Conservation (phyloP, 2,797 vertebrate species). For the Enteromius viviparus region DNA sequence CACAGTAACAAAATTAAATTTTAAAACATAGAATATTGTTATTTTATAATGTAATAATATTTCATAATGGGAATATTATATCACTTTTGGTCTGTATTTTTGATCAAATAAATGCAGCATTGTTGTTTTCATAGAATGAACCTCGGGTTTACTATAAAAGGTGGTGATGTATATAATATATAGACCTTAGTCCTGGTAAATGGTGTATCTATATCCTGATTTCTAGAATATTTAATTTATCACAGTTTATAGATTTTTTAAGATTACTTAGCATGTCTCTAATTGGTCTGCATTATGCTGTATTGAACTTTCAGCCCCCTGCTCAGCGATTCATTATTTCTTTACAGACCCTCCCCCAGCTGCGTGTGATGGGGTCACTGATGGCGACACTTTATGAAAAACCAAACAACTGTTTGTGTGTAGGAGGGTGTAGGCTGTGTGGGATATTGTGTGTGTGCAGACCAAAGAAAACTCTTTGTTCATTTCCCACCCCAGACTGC, state of each 20-base stretch:
- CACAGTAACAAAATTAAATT: background rate
- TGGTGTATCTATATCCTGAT: conserved; percentile 2
- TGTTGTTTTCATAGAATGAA: background rate
- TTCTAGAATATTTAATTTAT: background rate
- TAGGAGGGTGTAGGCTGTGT: conserved; percentile 5
- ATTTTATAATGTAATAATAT: background rate
- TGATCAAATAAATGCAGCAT: background rate
- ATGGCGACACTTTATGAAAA: conserved; percentile 22
- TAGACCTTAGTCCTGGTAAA: background rate
- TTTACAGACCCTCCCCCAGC: conserved; percentile 12
- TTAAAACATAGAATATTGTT: background rate
- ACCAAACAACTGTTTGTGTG: conserved; percentile 27
- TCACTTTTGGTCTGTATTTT: background rate
- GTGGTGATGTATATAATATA: background rate
- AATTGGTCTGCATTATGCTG: conserved; percentile 15
- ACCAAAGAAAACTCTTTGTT: conserved; percentile 35
- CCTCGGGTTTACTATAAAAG: background rate
- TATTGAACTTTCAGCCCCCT: conserved; percentile 20
- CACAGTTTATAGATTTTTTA: background rate
- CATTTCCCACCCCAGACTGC: conserved; percentile 41
- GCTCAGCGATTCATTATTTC: conserved; percentile 12
- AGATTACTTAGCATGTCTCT: background rate
- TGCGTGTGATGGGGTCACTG: conserved; percentile 14
- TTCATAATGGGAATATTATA: background rate
- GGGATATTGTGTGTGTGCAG: background rate